These are phyloP conservation scores for Oreotragus oreotragus DNA, from an alignment of 2,113 vertebrate genomes.

Conservation along the genomic window DNA sequence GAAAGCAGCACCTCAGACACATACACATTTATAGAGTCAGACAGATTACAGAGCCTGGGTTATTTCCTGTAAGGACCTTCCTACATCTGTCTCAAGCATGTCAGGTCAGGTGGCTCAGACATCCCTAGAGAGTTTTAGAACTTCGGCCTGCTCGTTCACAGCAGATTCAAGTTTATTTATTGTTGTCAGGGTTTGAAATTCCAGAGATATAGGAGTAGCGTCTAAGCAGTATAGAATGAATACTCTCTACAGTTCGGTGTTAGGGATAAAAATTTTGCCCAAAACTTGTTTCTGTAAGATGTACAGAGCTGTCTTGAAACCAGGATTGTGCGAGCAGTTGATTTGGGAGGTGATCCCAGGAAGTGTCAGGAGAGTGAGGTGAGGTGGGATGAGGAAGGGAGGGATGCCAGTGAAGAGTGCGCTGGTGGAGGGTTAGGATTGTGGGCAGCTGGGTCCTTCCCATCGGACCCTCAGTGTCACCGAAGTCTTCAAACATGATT, in stretches of 20 bases:
- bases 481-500: background rate
- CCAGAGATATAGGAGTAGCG: background rate
- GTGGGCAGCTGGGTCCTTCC: background rate
- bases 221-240: background rate
- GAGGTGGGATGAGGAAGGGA: background rate
- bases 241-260: background rate
- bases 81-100: background rate
- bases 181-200: background rate
- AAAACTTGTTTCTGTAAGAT: background rate
- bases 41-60: background rate
- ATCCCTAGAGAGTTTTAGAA: background rate
- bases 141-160: background rate
- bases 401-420: background rate
- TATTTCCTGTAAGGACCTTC: background rate
- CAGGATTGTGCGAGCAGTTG: background rate
- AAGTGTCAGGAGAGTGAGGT: background rate
- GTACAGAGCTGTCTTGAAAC: background rate
- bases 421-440: accelerated
- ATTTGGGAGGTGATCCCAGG: background rate
- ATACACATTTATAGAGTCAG: background rate
- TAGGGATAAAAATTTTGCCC: background rate
- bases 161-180: background rate
- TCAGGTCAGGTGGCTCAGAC: background rate
- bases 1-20: background rate
- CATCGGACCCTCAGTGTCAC: accelerated